Evolutionary conservation across 2,113 vertebrate genomes (phyloP).

Genomic region (Motacilla tschutschensis): DNA sequence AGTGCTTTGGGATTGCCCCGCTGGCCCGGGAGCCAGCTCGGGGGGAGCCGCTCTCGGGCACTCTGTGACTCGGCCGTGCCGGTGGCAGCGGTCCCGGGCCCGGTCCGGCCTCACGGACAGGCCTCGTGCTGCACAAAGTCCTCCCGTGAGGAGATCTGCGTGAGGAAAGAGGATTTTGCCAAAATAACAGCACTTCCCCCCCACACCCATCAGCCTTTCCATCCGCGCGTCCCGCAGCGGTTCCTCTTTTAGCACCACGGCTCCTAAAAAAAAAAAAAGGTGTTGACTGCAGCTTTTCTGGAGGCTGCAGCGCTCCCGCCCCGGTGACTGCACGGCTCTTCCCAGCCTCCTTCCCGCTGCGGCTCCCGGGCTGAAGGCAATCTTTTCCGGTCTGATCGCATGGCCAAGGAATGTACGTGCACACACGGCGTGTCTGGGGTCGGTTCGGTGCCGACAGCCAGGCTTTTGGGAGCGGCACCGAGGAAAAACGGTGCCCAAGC

Average conservation of each 20-base stretch:
- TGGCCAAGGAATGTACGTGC: slow-evolving; percentile 28
- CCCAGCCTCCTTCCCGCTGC: neutral
- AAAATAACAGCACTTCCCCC: neutral
- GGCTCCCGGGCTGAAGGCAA: neutral
- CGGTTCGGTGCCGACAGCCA: neutral
- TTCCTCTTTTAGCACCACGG: slow-evolving; percentile 39
- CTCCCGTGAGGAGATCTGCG: neutral
- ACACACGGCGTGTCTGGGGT: neutral
- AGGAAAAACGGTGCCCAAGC: neutral
- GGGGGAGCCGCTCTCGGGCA: neutral
- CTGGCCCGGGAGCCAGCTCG: neutral
- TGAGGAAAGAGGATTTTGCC: neutral
- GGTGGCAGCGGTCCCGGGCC: neutral
- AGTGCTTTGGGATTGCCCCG: neutral
- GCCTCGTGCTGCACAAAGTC: neutral
- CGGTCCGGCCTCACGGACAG: accelerated
- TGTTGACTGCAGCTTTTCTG: slow-evolving; percentile 16
- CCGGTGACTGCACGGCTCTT: neutral
- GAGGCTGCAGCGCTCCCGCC: slow-evolving; percentile 2
- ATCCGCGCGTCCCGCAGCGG: neutral
- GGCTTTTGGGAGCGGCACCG: neutral
- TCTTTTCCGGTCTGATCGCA: slow-evolving; percentile 37
- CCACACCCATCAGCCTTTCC: neutral
- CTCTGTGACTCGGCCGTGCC: accelerated
- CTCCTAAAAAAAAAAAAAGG: neutral